A percentile compares a stretch with the other conserved stretches of the same genome.
These are phyloP conservation scores for Pelmatolapia mariae DNA, from an alignment of 2,113 vertebrate species.

Conservation along the genomic window DNA sequence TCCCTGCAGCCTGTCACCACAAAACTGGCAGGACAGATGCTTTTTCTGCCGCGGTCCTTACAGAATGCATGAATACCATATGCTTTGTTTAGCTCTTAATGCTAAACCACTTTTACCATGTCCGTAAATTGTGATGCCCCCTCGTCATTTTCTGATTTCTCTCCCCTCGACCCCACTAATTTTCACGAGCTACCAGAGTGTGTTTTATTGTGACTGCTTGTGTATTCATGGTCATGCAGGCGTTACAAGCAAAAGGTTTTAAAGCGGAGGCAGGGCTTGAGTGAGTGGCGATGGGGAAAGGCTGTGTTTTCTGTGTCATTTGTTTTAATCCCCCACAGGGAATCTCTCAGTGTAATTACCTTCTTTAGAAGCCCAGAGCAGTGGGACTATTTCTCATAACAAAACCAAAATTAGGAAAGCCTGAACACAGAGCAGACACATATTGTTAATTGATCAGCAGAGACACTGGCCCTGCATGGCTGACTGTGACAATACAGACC, in stretches of 20 bases:
- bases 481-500: not conserved
- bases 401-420: slow-evolving; percentile 42
- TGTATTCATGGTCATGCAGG: slow-evolving; percentile 28
- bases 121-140: slow-evolving; percentile 25
- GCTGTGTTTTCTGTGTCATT: slow-evolving; percentile 57
- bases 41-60: not conserved
- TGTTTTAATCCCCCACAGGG: slow-evolving; percentile 63
- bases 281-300: slow-evolving; percentile 3
- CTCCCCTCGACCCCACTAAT: slow-evolving; percentile 19
- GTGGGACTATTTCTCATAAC: slow-evolving; percentile 52
- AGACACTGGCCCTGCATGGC: not conserved
- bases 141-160: not conserved
- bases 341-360: slow-evolving; percentile 63
- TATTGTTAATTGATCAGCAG: slow-evolving; percentile 43
- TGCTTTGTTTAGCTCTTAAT: slow-evolving; percentile 36
- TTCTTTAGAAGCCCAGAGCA: slow-evolving; percentile 48
- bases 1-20: slow-evolving; percentile 35
- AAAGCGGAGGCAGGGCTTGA: not conserved
- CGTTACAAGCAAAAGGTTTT: slow-evolving; percentile 27
- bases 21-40: slow-evolving; percentile 44
- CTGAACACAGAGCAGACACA: not conserved
- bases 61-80: slow-evolving; percentile 27
- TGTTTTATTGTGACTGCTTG: slow-evolving; percentile 43
- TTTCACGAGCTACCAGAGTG: slow-evolving; percentile 28
- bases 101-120: slow-evolving; percentile 3